Conservation (phyloP, 1,140 invertebrate species). For the Drosophila erecta region DNA sequence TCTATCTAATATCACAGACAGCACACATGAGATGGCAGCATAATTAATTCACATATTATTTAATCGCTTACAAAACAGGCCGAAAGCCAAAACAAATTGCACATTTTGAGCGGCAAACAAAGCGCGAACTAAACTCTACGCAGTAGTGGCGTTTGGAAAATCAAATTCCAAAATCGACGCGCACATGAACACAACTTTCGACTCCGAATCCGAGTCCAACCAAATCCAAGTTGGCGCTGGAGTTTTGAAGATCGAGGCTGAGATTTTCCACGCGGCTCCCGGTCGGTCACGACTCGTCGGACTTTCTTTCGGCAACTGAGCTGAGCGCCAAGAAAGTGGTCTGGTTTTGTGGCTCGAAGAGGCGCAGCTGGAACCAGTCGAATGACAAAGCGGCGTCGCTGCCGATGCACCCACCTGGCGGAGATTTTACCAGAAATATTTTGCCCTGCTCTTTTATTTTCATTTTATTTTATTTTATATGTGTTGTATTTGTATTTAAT, state of each 20-base stretch:
- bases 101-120: slow-evolving; percentile 51
- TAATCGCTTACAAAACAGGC: slow-evolving; percentile 68
- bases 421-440: slow-evolving; percentile 57
- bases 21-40: slow-evolving; percentile 6
- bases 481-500: slow-evolving; percentile 10
- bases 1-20: background rate
- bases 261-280: slow-evolving; percentile 24
- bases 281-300: slow-evolving; percentile 71
- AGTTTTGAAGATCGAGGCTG: slow-evolving; percentile 9
- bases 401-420: slow-evolving; percentile 51
- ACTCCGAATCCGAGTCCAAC: slow-evolving; percentile 11
- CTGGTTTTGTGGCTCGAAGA: slow-evolving; percentile 75
- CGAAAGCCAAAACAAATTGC: slow-evolving; percentile 53
- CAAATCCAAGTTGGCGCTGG: slow-evolving; percentile 6
- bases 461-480: background rate
- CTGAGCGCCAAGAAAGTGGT: slow-evolving; percentile 79
- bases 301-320: slow-evolving; percentile 84
- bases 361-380: slow-evolving; percentile 66
- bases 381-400: slow-evolving; percentile 61
- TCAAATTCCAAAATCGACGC: slow-evolving; percentile 39
- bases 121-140: slow-evolving; percentile 35
- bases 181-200: slow-evolving; percentile 62
- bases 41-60: slow-evolving; percentile 50
- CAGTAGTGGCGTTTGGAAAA: slow-evolving; percentile 15
- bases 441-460: slow-evolving; percentile 28